Evolutionary conservation across 2,113 vertebrate genomes (phyloP).

Genomic region (Spermophilus dauricus): DNA sequence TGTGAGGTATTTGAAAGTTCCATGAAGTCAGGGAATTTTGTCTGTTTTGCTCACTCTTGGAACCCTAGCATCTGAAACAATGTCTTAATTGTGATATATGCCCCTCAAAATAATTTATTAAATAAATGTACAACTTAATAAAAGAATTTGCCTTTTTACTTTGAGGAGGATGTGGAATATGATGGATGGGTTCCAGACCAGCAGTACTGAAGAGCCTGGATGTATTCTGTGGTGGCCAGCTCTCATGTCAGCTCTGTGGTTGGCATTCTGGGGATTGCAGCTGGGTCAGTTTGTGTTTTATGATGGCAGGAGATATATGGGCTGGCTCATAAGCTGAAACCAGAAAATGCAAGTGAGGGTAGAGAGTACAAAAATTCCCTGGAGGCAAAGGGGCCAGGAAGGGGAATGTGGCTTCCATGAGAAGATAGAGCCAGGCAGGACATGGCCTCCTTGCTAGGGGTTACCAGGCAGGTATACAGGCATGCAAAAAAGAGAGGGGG

Average conservation of each 20-base stretch:
- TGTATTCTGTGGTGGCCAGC: not conserved
- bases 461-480: not conserved
- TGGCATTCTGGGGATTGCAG: no score
- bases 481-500: not conserved
- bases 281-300: not conserved
- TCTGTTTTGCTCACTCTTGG: not conserved
- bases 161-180: not conserved
- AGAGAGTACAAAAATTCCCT: not conserved
- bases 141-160: not conserved
- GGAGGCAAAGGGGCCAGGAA: not conserved
- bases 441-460: not conserved
- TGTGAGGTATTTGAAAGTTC: not conserved
- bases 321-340: not conserved
- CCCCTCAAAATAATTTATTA: not conserved
- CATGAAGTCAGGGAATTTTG: not conserved
- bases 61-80: not conserved
- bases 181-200: no score
- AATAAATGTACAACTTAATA: not conserved
- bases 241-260: not conserved
- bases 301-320: not conserved
- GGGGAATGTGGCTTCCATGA: not conserved
- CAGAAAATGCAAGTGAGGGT: not conserved
- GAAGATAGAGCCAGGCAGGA: not conserved
- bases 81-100: not conserved
- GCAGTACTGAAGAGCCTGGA: not conserved